Evolutionary conservation across 1,140 invertebrate species (phyloP), one percentile per base, ranked within the genome.

Genomic region (Drosophila willistoni): DNA sequence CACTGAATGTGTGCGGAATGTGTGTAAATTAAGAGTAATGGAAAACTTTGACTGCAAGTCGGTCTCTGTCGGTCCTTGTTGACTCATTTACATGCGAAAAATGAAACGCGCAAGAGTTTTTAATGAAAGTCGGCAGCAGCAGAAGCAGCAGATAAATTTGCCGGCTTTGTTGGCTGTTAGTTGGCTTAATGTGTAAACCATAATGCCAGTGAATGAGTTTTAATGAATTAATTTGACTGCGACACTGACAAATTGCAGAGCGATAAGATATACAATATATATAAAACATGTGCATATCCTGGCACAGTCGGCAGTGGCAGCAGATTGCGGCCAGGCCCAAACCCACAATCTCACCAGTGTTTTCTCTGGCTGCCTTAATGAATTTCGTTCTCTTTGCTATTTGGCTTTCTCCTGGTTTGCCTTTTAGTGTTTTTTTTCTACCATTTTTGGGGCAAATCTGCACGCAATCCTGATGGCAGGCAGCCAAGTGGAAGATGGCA

Each of bases 71-170:
- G 19, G 44, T 51, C 34, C 57, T 61, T 73, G 72, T 69, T 83
- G 65, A 62, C 79, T 82, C 83, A 86, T 86, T 86, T 82, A 71
- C 79, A 86, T 86, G 68, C 76, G 64, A 73, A 65, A 79, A 79
- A 61, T 64, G 42, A 42, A 36, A 44, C 65, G 55, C 14, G 44
- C 0, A 51, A 22, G 22, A 51, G 44, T 51, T 51, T 51, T 51
- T 51, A 51, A 51, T 51, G 44, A 51, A 51, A 17, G n/a, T 7
- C 13, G 4, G 22, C 22, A 25, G 13, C 41, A 47, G 44, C 17
- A 47, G 14, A 1, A 47, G 44, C 10, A 22, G 44, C 2, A 51
- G 44, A 9, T 3, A 3, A 19, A 7, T 51, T 51, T 22, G 9
- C 44, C 19, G 19, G n/a, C 12, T 19, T 14, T 22, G 29, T 63